Evolutionary conservation across 2,113 vertebrate genomes (phyloP), one percentile per base, ranked within the genome.

Genomic region (Anarhynchus alexandrinus): DNA sequence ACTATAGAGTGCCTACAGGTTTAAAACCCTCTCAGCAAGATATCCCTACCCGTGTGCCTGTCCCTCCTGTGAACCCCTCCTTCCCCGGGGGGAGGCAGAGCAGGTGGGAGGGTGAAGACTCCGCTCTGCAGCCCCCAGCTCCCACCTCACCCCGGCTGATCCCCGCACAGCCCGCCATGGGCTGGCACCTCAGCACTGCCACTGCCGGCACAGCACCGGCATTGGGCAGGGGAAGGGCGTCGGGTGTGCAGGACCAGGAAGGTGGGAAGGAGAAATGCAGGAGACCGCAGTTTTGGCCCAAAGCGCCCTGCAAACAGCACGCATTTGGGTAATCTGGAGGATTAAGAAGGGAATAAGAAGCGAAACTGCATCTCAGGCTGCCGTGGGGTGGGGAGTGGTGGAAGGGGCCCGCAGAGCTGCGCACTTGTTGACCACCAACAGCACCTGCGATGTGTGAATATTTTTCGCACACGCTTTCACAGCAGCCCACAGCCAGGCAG

Each of bases 371-470:
- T 38, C 58, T 36, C 11, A 2, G 36, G 87, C 1, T 25, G 82
- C 43, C 17, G 51, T 0, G 14, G 9, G 62, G 57, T 4, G 30
- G n/a, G 49, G 61, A 36, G 80, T 2, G 2, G n/a, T 17, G 61
- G 38, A 64, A 55, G 25, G 62, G 43, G 49, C 38, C 12, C 1
- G 3, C 27, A 5, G 42, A 34, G 38, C 94, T 8, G 38, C 0
- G 59, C 10, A 0, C n/a, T 2, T 1, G 21, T 1, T 5, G 19
- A 12, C 1, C 57, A 0, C 47, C 0, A 3, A 0, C 66, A 2
- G 55, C 19, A 2, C 10, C 4, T 4, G 16, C 0, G 21, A 4
- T 3, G 16, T 19, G 82, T 0, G 27, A 15, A 7, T 0, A 2
- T 10, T 27, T 29, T 23, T 51, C 54, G 45, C 59, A 1, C 36